Percentiles rank a stretch among this genome's conserved stretches.
These are phyloP conservation scores for Masnerella sp. DNA, from an alignment of 2,888 invertebrate genomes.

Conservation along the genomic window DNA sequence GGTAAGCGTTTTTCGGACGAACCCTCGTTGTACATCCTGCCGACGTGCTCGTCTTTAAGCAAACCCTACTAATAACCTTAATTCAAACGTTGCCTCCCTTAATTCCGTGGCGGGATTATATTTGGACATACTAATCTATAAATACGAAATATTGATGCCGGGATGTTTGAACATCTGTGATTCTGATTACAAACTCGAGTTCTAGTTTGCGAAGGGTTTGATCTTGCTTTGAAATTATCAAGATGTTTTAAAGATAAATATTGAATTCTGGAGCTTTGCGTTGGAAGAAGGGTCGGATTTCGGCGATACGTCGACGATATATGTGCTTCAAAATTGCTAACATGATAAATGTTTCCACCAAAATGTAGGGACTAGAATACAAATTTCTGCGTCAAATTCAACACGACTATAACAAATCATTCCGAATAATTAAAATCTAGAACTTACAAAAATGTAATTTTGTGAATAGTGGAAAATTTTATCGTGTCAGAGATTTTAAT, in stretches of 20 bases:
- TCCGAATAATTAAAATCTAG: too few species aligned
- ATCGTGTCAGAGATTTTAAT: too few species aligned
- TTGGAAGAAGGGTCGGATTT: background rate
- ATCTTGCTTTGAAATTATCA: conserved; percentile 10
- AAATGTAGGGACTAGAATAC: too few species aligned
- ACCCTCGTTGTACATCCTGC: conserved; percentile 12
- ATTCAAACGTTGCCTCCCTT: conserved; percentile 21
- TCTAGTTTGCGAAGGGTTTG: background rate
- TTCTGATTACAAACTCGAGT: conserved; percentile 16
- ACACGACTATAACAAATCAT: too few species aligned
- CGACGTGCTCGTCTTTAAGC: conserved; percentile 14
- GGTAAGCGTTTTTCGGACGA: conserved; percentile 12
- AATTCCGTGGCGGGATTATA: conserved; percentile 22
- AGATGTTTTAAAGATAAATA: conserved; percentile 13
- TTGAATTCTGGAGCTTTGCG: background rate
- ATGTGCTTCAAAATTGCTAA: too few species aligned
- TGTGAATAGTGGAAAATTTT: too few species aligned
- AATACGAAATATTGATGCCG: conserved; percentile 40
- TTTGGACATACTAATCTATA: conserved; percentile 37
- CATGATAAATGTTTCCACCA: too few species aligned
- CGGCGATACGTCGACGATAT: too few species aligned
- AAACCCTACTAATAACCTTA: conserved; percentile 18
- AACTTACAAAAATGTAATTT: too few species aligned
- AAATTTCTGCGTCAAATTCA: too few species aligned
- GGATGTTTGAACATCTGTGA: conserved; percentile 46